These are phyloP conservation scores for Campoplex nolae DNA, from an alignment of 2,888 invertebrate species.

Conservation along the genomic window DNA sequence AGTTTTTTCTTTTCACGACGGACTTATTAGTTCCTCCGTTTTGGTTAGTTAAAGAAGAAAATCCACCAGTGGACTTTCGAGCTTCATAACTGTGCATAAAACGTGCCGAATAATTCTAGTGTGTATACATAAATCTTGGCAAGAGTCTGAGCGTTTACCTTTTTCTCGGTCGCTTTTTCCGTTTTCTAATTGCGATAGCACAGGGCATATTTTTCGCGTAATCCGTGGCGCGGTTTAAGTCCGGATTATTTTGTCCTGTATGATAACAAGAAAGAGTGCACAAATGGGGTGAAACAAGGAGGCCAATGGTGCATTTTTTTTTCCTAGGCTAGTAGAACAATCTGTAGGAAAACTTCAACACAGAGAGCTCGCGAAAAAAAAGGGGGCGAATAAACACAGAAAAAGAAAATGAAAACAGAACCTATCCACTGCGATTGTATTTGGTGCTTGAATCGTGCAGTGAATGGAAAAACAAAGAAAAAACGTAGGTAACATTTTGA, in stretches of 20 bases:
- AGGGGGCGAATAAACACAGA: slow-evolving; percentile 28
- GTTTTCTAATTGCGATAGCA: slow-evolving; percentile 69
- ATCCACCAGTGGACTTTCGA: slow-evolving; percentile 29
- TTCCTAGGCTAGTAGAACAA: slow-evolving; percentile 45
- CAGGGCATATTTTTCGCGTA: slow-evolving; percentile 70
- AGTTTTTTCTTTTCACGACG: slow-evolving; percentile 1
- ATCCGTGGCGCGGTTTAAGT: slow-evolving; percentile 68
- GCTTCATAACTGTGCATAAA: slow-evolving; percentile 33
- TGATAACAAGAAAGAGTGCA: slow-evolving; percentile 59
- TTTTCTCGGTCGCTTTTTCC: slow-evolving; percentile 51
- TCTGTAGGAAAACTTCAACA: slow-evolving; percentile 45
- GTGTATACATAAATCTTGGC: slow-evolving; percentile 38
- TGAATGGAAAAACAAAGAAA: background rate
- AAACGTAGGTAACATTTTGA: slow-evolving; percentile 21
- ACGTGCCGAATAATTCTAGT: slow-evolving; percentile 46
- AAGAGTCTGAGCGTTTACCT: slow-evolving; percentile 6
- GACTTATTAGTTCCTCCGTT: background rate
- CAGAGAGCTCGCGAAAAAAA: slow-evolving; percentile 32
- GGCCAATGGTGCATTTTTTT: slow-evolving; percentile 44
- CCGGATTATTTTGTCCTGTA: slow-evolving; percentile 65
- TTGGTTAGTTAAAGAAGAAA: slow-evolving; percentile 16
- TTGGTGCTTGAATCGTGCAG: background rate
- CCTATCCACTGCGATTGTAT: slow-evolving; percentile 3
- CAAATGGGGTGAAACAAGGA: slow-evolving; percentile 41
- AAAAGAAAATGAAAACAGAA: slow-evolving; percentile 3